These are phyloP conservation scores for Marronus borbonicus DNA, from an alignment of 2,888 invertebrate genomes.

Conservation along the genomic window DNA sequence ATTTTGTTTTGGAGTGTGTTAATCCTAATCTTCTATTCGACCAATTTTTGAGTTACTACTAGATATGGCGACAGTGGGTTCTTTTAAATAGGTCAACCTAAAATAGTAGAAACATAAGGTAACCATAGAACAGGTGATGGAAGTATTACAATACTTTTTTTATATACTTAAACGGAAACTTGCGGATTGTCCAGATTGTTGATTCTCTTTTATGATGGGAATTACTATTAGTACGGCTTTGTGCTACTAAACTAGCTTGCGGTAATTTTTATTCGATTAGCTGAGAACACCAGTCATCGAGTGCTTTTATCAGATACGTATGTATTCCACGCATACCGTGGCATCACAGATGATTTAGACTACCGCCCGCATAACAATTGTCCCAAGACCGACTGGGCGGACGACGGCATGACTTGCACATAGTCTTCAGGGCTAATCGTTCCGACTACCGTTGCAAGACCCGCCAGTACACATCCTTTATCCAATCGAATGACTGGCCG, in stretches of 20 bases:
- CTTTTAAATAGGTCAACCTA: too few species aligned
- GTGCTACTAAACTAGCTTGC: neutral
- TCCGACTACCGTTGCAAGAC: conserved; percentile 58
- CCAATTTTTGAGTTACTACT: too few species aligned
- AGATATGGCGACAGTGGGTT: too few species aligned
- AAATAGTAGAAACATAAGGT: too few species aligned
- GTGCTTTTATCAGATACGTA: neutral
- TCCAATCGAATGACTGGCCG: conserved; percentile 58
- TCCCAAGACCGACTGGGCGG: conserved; percentile 58
- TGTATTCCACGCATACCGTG: conserved; percentile 2
- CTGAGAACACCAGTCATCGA: conserved; percentile 21
- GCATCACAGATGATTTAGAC: conserved; percentile 18
- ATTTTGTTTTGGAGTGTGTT: too few species aligned
- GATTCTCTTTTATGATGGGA: neutral
- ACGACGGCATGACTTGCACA: conserved; percentile 63
- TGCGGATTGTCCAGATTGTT: too few species aligned
- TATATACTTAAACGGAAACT: too few species aligned
- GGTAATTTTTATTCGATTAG: conserved; percentile 10
- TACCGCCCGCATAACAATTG: conserved; percentile 51
- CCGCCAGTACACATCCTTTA: conserved; percentile 51
- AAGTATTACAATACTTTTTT: too few species aligned
- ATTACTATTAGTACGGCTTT: neutral
- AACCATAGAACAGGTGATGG: too few species aligned
- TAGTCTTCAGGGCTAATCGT: conserved; percentile 61
- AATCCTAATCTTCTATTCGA: too few species aligned